These are phyloP conservation scores for Drosophila leontia DNA, from an alignment of 1,140 invertebrate genomes.

Conservation along the genomic window DNA sequence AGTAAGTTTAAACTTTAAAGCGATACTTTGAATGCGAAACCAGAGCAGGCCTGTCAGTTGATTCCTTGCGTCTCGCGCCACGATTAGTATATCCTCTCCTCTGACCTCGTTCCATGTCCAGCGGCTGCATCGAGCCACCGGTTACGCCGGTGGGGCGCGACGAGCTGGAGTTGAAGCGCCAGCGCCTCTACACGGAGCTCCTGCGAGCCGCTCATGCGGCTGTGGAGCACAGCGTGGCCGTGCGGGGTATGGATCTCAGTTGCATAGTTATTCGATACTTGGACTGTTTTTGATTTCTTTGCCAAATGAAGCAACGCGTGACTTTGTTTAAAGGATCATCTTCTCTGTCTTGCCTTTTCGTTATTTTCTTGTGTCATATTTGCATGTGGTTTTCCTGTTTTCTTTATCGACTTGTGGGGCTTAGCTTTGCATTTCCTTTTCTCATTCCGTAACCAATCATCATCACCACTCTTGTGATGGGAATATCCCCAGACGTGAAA, in stretches of 20 bases:
- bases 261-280: conserved; percentile 3
- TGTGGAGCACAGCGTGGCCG: conserved; percentile 89
- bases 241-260: conserved; percentile 72
- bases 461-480: conserved; percentile 2
- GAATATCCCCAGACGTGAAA: background rate
- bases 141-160: conserved; percentile 91
- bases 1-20: conserved; percentile 1
- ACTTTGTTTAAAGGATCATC: conserved; percentile 2
- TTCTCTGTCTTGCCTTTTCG: conserved; percentile 13
- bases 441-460: background rate
- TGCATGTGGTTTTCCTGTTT: conserved; percentile 24
- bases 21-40: conserved; percentile 5
- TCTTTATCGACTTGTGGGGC: conserved; percentile 11
- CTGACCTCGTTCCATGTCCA: conserved; percentile 40
- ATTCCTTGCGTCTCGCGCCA: background rate
- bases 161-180: conserved; percentile 90
- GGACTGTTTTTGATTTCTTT: background rate
- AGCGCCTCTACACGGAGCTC: conserved; percentile 91
- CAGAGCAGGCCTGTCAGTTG: conserved; percentile 13
- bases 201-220: conserved; percentile 89
- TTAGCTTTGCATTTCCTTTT: conserved; percentile 6
- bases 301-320: background rate
- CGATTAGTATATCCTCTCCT: conserved; percentile 6
- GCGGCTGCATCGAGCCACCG: conserved; percentile 87
- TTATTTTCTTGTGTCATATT: conserved; percentile 17